These are phyloP conservation scores for Vulpes lagopus DNA, from an alignment of 2,113 vertebrate species.

Conservation along the genomic window DNA sequence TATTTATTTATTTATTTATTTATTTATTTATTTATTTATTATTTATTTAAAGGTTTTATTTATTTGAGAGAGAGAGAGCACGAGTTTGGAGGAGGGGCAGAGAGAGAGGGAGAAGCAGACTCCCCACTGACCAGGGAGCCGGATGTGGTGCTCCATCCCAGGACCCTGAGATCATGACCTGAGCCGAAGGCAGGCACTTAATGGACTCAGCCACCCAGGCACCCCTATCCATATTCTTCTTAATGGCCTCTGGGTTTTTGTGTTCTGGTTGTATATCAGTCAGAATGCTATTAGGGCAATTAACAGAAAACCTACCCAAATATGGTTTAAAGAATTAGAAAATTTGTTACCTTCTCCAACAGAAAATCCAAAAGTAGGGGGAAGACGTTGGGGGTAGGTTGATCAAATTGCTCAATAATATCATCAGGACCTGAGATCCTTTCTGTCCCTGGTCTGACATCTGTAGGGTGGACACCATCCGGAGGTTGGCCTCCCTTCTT, in stretches of 20 bases:
- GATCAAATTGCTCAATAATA: neutral
- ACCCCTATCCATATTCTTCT: neutral
- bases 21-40: too few relatives aligned
- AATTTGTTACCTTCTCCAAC: neutral
- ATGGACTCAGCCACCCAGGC: too few relatives aligned
- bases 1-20: neutral
- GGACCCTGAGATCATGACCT: too few relatives aligned
- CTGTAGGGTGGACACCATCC: neutral
- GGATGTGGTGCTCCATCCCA: too few relatives aligned
- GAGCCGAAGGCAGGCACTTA: too few relatives aligned
- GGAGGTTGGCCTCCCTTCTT: neutral
- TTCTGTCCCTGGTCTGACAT: neutral
- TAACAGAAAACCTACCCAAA: neutral
- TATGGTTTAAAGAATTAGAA: neutral
- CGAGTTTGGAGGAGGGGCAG: too few relatives aligned
- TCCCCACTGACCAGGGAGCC: too few relatives aligned
- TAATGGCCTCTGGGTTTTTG: neutral
- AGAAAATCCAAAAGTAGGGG: neutral
- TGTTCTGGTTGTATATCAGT: neutral
- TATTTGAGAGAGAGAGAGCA: too few relatives aligned
- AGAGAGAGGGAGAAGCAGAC: too few relatives aligned
- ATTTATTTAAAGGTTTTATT: too few relatives aligned
- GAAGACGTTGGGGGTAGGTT: neutral
- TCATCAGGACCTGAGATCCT: neutral
- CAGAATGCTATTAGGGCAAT: neutral